phyloP scores from a whole-genome alignment of 2,797 vertebrate genomes.

The Coracias cyanogaster region DNA sequence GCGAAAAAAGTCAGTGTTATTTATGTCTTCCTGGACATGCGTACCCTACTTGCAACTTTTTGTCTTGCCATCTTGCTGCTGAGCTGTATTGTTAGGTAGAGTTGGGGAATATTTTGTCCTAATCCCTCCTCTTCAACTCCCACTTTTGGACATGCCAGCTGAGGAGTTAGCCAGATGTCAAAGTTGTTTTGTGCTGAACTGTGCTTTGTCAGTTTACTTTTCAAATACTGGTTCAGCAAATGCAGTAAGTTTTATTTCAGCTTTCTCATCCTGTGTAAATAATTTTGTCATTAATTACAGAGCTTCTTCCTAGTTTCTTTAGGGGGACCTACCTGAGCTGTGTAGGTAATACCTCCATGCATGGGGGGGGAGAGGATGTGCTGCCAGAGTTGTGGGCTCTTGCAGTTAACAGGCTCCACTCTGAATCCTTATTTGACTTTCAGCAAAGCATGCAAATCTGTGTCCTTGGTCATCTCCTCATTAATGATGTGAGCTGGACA shows the following conservation, averaged over 20 bases:
- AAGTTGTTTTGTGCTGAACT: neutral
- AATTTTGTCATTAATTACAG: neutral
- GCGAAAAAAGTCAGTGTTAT: neutral
- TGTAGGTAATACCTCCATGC: neutral
- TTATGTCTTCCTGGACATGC: neutral
- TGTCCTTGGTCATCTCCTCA: slow-evolving; percentile 13
- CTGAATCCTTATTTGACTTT: slow-evolving; percentile 14
- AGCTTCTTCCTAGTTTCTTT: neutral
- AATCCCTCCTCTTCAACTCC: neutral
- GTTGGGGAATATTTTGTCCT: neutral
- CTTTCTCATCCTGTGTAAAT: neutral
- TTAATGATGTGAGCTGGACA: slow-evolving; percentile 50
- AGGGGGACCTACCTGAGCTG: neutral
- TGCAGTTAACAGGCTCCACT: neutral
- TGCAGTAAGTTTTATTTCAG: neutral
- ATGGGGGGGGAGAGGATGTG: neutral
- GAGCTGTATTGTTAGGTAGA: neutral
- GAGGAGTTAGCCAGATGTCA: neutral
- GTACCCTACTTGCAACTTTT: neutral
- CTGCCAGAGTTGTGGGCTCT: neutral
- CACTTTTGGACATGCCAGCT: neutral
- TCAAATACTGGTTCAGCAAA: neutral
- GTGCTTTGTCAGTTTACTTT: neutral
- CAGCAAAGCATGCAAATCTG: slow-evolving; percentile 21
- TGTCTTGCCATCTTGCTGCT: neutral